These are phyloP conservation scores for Bembecia ichneumoniformis DNA, from an alignment of 2,888 invertebrate genomes.

Conservation along the genomic window DNA sequence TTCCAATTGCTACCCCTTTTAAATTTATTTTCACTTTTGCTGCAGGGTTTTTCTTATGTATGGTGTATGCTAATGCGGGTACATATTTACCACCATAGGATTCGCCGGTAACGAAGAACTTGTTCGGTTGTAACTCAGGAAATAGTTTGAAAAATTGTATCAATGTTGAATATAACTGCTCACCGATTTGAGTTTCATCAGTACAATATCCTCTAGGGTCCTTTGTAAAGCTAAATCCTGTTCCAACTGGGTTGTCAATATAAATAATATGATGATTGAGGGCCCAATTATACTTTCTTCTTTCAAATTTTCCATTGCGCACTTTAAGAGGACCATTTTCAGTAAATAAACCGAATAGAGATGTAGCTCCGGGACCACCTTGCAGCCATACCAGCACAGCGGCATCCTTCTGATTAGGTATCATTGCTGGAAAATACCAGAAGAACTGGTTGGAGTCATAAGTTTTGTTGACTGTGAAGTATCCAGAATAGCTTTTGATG, in stretches of 20 bases:
- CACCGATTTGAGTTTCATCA: constrained; percentile 85
- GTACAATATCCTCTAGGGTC: constrained; percentile 82
- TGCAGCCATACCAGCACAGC: constrained; percentile 89
- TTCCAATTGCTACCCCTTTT: constrained; percentile 82
- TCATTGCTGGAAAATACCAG: constrained; percentile 90
- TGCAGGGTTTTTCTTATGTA: constrained; percentile 76
- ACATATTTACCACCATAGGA: constrained; percentile 87
- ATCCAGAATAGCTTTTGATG: constrained; percentile 83
- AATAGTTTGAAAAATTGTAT: constrained; percentile 89
- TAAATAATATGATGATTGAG: constrained; percentile 84
- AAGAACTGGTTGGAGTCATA: constrained; percentile 89
- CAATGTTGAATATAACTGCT: constrained; percentile 82
- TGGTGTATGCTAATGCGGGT: constrained; percentile 83
- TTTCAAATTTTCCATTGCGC: constrained; percentile 47
- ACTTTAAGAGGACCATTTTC: constrained; percentile 83
- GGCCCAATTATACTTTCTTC: constrained; percentile 85
- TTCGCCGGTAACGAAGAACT: constrained; percentile 91
- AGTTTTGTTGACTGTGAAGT: constrained; percentile 84
- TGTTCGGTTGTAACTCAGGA: constrained; percentile 79
- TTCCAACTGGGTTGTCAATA: constrained; percentile 94
- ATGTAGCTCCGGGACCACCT: constrained; percentile 88
- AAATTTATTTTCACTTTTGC: constrained; percentile 79
- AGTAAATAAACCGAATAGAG: constrained; percentile 83
- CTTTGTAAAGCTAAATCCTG: constrained; percentile 92
- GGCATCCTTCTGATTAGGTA: constrained; percentile 61